Base-by-base conservation (phyloP, 2,113 vertebrate species). In the Brachyhypopomus occidentalis region DNA sequence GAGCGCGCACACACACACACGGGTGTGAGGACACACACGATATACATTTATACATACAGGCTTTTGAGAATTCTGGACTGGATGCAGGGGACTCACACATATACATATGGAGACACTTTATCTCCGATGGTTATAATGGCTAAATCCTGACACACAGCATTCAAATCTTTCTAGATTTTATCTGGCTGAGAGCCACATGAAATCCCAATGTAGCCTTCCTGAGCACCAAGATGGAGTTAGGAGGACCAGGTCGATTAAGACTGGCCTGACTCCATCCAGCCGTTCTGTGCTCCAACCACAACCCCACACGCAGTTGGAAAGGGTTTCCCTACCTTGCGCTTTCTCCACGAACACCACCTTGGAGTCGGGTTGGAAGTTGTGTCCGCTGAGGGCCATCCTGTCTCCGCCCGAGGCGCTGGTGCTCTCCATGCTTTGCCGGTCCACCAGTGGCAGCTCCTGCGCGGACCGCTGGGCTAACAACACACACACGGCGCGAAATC, bases 301-400 rank as follows among this genome's bases (percentile, higher is more conserved):
- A 56, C 41, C 56, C 71, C 55, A 56, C 6, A 36, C 56, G 23
- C 20, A 41, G n/a, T 22, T 84, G 59, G 38, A 48, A 22, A 64
- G 48, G 48, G 69, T 75, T 66, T 34, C 60, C 85, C 58, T 93
- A 99, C 97, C 97, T 96, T 97, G 97, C 0, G 96, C 96, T 91
- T 98, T 98, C 89, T 99, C 97, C 94, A 99, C 95, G 55, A 99
- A 99, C 90, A 99, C 90, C 89, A 99, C 97, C 87, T 98, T 98
- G 86, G 97, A 99, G 89, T 98, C 97, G 60, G 93, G 95, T 88
- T 97, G 94, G 87, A 99, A 98, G 92, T 99, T 99, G 88, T 98
- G 97, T 78, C 97, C 97, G 0, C 94, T 94, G 77, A 99, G 90
- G 20, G 95, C 84, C 95, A 99, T 96, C 90, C 93, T 95, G 87